Conservation (phyloP, 2,888 invertebrate genomes). For the Lycocerus yunnanus region DNA sequence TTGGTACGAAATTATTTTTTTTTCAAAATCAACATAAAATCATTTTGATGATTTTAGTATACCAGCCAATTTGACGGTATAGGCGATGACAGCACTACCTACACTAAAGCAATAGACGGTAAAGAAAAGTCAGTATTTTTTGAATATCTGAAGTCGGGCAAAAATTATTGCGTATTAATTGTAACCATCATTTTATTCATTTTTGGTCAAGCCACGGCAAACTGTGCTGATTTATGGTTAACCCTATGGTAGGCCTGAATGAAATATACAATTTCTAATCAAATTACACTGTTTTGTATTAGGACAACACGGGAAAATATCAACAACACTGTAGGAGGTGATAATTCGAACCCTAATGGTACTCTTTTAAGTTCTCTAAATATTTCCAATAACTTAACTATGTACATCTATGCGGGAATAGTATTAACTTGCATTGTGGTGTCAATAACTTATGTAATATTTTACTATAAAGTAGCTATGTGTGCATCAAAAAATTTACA, state of each 20-base stretch:
- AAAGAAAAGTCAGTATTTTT: constrained; percentile 19
- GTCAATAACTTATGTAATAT: constrained; percentile 64
- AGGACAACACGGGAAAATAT: not conserved
- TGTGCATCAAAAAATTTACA: constrained; percentile 77
- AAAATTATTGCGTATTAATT: not conserved
- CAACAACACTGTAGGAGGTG: too few relatives aligned
- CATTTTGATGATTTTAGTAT: not conserved
- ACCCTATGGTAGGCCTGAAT: not conserved
- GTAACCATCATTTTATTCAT: constrained; percentile 10
- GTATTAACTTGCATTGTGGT: constrained; percentile 36
- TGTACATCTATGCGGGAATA: constrained; percentile 40
- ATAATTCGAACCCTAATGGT: not conserved
- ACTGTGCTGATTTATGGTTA: constrained; percentile 34
- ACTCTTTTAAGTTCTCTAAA: not conserved
- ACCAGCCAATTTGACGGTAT: not conserved
- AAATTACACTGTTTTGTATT: not conserved
- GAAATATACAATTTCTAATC: not conserved
- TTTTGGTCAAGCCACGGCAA: constrained; percentile 29
- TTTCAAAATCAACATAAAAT: not conserved
- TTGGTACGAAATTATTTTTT: not conserved
- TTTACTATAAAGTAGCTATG: constrained; percentile 66
- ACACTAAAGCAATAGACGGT: not conserved
- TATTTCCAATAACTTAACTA: not conserved
- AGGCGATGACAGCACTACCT: not conserved
- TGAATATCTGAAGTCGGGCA: constrained; percentile 26